Base-by-base conservation (phyloP, 2,888 invertebrate species). In the Dioctria linearis region DNA sequence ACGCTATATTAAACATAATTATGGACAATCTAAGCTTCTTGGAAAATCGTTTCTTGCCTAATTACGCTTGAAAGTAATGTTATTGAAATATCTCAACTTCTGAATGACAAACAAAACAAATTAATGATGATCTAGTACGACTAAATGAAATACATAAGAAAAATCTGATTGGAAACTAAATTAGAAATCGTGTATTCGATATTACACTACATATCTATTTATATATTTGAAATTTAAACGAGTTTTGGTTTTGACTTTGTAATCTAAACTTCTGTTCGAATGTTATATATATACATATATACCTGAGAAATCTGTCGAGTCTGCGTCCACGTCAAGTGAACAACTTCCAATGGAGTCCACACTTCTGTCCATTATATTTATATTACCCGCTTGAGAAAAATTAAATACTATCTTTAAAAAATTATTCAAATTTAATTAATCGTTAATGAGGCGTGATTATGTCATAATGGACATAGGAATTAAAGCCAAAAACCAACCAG, bases 301-400 rank as follows among this genome's bases (percentile, higher is more conserved):
- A 94, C 94, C 94, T 93, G 93, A 92, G 86, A 93, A 91, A 86
- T 94, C 93, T 82, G 93, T 93, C 86, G 93, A 92, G 89, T 86
- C 90, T 80, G 93, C 94, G 86, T 96, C 95, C 88, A 95, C 94
- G 89, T 96, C 95, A 86, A 96, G 90, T 84, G 95, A 95, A 90
- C 95, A 96, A 90, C 94, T 94, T 85, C 95, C 95, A 86, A 95
- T 95, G 80, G 95, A 95, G 89, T 96, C 96, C 89, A 94, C 92
- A 42, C 94, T 94, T 85, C 93, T 92, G 90, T 94, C 94, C 94
- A 94, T 94, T 82, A 76, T 76, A 11, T 76, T 63, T 49, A 63
- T 42, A 46, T 46, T 9, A 42, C 46, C 43, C n/a, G 37, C 39
- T 61, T 25, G n/a, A 37, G 39, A 61, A 39, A 61, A 61, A 61